These are phyloP conservation scores for Megaceryle maxima DNA, from an alignment of 2,113 vertebrate species.

Conservation along the genomic window DNA sequence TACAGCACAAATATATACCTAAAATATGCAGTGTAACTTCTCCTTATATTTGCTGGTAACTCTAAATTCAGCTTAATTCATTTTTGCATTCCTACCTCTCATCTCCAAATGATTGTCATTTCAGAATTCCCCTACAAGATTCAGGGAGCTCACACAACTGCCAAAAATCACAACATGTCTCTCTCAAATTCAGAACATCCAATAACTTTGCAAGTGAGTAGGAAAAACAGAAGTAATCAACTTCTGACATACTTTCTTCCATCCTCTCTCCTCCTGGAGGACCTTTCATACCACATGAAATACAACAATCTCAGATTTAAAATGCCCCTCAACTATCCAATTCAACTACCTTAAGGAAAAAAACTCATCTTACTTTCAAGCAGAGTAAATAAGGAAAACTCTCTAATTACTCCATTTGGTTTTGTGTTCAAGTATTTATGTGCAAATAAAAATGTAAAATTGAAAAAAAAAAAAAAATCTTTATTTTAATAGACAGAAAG, in stretches of 20 bases:
- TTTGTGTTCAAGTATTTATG: not conserved
- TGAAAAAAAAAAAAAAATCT: not conserved
- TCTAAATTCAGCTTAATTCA: not conserved
- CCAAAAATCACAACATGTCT: not conserved
- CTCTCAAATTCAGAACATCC: not conserved
- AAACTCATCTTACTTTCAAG: not conserved
- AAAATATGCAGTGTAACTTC: not conserved
- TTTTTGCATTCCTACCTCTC: not conserved
- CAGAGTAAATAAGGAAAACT: not conserved
- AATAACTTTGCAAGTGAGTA: not conserved
- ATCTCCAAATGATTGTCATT: not conserved
- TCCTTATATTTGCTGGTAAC: not conserved
- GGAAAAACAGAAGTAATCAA: not conserved
- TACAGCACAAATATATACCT: accelerated
- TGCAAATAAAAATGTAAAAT: not conserved
- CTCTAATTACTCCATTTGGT: not conserved
- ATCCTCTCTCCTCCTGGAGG: not conserved
- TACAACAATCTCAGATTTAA: not conserved
- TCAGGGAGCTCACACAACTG: not conserved
- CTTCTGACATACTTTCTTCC: not conserved
- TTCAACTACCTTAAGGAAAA: not conserved
- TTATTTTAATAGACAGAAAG: not conserved
- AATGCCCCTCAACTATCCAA: not conserved
- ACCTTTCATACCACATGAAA: not conserved
- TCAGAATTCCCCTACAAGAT: not conserved